These are phyloP conservation scores for Noctua janthe DNA, from an alignment of 2,888 invertebrate species.

Conservation along the genomic window DNA sequence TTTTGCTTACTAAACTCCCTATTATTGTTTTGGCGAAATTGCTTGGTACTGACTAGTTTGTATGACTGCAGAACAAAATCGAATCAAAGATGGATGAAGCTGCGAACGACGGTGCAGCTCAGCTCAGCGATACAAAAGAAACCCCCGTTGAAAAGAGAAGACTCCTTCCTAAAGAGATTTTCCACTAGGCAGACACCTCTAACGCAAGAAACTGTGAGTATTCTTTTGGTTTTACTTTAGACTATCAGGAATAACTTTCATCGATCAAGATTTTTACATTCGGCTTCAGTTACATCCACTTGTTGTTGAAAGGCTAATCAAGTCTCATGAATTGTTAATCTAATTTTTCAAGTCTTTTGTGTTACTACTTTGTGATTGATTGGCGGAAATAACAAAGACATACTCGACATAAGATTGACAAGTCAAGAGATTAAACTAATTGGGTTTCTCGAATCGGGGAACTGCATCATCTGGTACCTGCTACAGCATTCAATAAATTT, in stretches of 20 bases:
- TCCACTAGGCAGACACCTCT: conserved; percentile 97
- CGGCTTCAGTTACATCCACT: background rate
- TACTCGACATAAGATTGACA: background rate
- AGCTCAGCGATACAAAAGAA: conserved; percentile 97
- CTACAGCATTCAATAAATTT: background rate
- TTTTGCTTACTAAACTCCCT: conserved; percentile 73
- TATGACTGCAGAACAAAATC: conserved; percentile 94
- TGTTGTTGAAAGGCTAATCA: background rate
- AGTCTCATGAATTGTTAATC: background rate
- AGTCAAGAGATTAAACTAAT: conserved; percentile 2
- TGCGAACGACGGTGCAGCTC: conserved; percentile 97
- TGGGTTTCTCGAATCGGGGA: background rate
- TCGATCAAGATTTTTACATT: background rate
- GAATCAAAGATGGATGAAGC: conserved; percentile 99
- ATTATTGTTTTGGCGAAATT: conserved; percentile 25
- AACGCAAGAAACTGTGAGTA: conserved; percentile 94
- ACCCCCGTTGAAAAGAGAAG: conserved; percentile 96
- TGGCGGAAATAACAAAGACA: background rate
- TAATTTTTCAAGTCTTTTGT: background rate
- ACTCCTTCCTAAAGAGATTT: conserved; percentile 98
- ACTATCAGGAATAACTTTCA: background rate
- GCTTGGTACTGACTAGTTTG: conserved; percentile 60
- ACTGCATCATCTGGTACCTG: background rate
- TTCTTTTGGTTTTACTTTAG: background rate
- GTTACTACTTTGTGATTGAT: background rate